A percentile compares a stretch with the other conserved stretches of the same genome.
phyloP scores from a whole-genome alignment of 2,113 vertebrate species.

The Misgurnus anguillicaudatus region DNA sequence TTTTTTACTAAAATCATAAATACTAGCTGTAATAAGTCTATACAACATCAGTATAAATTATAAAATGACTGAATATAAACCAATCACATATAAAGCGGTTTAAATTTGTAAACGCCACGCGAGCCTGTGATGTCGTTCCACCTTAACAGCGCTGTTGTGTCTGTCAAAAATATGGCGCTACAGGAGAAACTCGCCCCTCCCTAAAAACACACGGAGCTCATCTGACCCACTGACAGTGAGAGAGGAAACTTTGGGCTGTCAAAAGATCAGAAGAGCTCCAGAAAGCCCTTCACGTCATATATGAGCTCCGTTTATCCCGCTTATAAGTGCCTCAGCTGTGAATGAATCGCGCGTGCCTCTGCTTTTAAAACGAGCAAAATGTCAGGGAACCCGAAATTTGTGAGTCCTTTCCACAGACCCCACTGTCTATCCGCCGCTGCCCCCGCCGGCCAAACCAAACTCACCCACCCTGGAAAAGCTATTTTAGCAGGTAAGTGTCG shows the following conservation, averaged over 20 bases:
- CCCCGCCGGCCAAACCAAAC: slow-evolving; percentile 74
- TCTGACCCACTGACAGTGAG: slow-evolving; percentile 45
- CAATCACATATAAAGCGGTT: too few relatives aligned
- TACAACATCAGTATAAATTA: too few relatives aligned
- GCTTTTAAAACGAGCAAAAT: slow-evolving; percentile 48
- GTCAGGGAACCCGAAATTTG: slow-evolving; percentile 61
- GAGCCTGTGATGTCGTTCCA: slow-evolving; percentile 41
- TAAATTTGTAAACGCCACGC: too few relatives aligned
- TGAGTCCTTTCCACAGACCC: slow-evolving; percentile 64
- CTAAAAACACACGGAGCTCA: slow-evolving; percentile 38
- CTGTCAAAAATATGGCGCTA: slow-evolving; percentile 63
- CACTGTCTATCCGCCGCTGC: slow-evolving; percentile 76
- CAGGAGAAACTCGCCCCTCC: slow-evolving; percentile 55
- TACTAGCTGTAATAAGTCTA: background rate
- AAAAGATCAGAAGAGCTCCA: slow-evolving; percentile 14
- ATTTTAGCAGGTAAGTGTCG: slow-evolving; percentile 81
- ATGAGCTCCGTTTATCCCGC: slow-evolving; percentile 46
- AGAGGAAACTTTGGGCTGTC: slow-evolving; percentile 54
- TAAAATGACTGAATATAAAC: too few relatives aligned
- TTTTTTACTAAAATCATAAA: background rate
- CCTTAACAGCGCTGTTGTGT: slow-evolving; percentile 64
- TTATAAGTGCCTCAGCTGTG: background rate
- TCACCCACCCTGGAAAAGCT: slow-evolving; percentile 85
- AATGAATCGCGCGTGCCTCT: background rate
- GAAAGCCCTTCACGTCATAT: slow-evolving; percentile 36